phyloP scores from a whole-genome alignment of 2,888 invertebrate species.

The Apeira syringaria region DNA sequence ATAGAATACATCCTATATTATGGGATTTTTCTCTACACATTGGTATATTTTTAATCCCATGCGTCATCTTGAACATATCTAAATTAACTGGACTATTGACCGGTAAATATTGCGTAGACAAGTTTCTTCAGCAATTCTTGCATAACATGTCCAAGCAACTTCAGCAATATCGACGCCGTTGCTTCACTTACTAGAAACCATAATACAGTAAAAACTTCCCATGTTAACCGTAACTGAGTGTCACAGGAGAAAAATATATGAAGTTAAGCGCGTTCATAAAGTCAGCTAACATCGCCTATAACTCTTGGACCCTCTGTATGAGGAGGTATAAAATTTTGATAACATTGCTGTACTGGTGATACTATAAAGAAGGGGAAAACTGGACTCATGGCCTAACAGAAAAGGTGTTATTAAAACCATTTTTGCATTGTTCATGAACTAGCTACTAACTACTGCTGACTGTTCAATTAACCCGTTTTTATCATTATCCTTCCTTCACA shows the following conservation, averaged over 20 bases:
- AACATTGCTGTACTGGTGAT: constrained; percentile 22
- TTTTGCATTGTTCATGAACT: not conserved
- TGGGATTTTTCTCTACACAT: too few species aligned
- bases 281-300: constrained; percentile 13
- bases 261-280: constrained; percentile 20
- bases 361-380: constrained; percentile 19
- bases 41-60: too few species aligned
- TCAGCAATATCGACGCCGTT: too few species aligned
- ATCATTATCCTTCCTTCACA: too few species aligned
- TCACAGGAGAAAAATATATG: constrained; percentile 13
- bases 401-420: not conserved
- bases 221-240: constrained; percentile 15
- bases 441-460: too few species aligned
- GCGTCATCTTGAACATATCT: too few species aligned
- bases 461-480: too few species aligned
- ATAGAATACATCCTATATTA: too few species aligned
- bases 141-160: too few species aligned
- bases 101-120: too few species aligned
- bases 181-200: not conserved
- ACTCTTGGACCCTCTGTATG: constrained; percentile 13
- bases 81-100: too few species aligned
- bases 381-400: constrained; percentile 9
- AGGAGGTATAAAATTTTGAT: constrained; percentile 25
- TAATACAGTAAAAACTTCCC: constrained; percentile 1
- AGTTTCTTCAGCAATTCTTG: too few species aligned